Conservation (phyloP, 2,888 invertebrate genomes). For the Phortica magna region DNA sequence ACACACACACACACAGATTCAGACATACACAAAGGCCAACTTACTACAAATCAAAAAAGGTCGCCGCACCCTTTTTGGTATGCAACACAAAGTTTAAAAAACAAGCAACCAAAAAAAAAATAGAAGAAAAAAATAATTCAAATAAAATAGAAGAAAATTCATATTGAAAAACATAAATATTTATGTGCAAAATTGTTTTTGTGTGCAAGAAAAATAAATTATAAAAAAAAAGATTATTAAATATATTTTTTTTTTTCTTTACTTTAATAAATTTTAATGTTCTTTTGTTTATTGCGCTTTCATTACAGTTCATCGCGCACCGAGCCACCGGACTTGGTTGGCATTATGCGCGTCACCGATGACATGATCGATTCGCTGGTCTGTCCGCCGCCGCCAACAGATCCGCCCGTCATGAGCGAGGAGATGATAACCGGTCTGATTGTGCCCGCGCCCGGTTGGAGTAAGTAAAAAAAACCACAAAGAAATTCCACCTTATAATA, state of each 20-base stretch:
- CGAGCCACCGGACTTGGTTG: constrained; percentile 87
- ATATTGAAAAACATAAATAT: constrained; percentile 19
- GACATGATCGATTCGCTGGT: constrained; percentile 97
- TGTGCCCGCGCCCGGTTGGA: constrained; percentile 97
- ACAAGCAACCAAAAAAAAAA: constrained; percentile 6
- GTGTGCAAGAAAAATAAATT: constrained; percentile 18
- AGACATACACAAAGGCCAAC: not conserved
- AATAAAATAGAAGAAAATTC: not conserved
- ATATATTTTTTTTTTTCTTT: not conserved
- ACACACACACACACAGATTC: not conserved
- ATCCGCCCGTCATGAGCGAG: constrained; percentile 95
- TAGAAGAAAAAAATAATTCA: not conserved
- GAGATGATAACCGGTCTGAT: constrained; percentile 98
- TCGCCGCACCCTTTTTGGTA: constrained; percentile 25
- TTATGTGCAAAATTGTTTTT: not conserved
- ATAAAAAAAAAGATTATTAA: not conserved
- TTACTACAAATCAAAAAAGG: constrained; percentile 21
- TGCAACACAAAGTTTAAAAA: not conserved
- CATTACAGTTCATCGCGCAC: constrained; percentile 85
- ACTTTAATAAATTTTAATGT: constrained; percentile 47
- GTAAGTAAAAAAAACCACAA: constrained; percentile 81
- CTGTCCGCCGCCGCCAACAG: constrained; percentile 96
- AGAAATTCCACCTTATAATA: not conserved
- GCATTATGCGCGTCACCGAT: constrained; percentile 92
- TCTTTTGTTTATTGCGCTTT: constrained; percentile 32